A percentile compares a stretch with the other conserved stretches of the same genome.
Conservation (phyloP, 1,140 invertebrate species). For the Coenobita brevimanus region DNA sequence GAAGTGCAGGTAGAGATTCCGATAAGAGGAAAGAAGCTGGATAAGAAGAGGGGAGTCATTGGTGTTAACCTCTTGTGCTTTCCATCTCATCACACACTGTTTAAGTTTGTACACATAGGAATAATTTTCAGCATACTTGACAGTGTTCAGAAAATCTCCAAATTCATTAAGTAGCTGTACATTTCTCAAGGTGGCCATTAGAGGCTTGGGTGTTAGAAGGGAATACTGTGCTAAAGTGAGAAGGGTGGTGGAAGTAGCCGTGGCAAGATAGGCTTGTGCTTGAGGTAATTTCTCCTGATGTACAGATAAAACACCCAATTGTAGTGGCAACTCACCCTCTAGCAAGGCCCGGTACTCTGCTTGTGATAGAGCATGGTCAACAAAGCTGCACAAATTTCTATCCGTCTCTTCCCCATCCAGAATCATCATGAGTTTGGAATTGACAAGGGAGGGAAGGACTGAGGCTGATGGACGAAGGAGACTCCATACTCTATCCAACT, state of each 20-base stretch:
- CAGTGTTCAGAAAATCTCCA: constrained; percentile 42
- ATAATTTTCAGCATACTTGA: constrained; percentile 13
- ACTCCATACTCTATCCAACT: constrained; percentile 55
- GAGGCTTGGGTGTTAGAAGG: constrained; percentile 51
- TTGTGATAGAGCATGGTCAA: constrained; percentile 43
- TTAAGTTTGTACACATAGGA: constrained; percentile 24
- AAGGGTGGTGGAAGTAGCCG: constrained; percentile 37
- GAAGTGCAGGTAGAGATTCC: constrained; percentile 61
- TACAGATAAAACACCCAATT: constrained; percentile 54
- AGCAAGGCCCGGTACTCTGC: constrained; percentile 38
- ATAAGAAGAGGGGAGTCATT: constrained; percentile 38
- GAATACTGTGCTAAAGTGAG: constrained; percentile 58
- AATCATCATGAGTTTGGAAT: constrained; percentile 64
- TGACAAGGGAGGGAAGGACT: constrained; percentile 51
- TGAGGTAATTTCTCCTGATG: constrained; percentile 58
- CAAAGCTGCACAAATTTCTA: constrained; percentile 49
- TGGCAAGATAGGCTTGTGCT: constrained; percentile 39
- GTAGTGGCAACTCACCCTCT: constrained; percentile 50
- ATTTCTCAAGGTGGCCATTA: constrained; percentile 39
- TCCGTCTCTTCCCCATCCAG: constrained; percentile 54
- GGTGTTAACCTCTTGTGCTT: constrained; percentile 11
- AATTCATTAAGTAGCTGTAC: constrained; percentile 56
- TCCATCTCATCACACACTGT: constrained; percentile 42
- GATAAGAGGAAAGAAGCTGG: constrained; percentile 57
- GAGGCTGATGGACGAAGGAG: constrained; percentile 42